Conservation (phyloP, 2,113 vertebrate genomes). For the Anoura caudifer region DNA sequence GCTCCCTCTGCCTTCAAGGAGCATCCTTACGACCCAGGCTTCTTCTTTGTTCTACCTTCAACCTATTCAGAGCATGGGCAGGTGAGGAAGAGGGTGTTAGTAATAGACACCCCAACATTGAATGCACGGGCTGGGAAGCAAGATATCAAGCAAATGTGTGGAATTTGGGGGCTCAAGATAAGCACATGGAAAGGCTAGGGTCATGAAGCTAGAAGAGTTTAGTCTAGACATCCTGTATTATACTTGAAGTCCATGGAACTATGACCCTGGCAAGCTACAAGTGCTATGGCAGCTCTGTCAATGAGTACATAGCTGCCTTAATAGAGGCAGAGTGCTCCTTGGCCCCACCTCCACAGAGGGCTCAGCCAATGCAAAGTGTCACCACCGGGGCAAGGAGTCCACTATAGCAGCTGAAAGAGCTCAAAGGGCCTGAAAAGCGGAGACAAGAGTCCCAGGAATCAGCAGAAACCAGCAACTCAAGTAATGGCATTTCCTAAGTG, state of each 20-base stretch:
- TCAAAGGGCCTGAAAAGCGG: neutral
- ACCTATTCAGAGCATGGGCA: neutral
- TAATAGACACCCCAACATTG: neutral
- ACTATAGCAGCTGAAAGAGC: neutral
- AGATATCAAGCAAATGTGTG: neutral
- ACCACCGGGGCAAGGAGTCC: neutral
- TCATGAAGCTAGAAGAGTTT: neutral
- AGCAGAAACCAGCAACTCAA: neutral
- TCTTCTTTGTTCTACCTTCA: neutral
- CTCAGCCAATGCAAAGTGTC: neutral
- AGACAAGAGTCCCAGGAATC: neutral
- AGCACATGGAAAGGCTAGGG: neutral
- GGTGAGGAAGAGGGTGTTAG: neutral
- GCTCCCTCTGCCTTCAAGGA: neutral
- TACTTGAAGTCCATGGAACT: accelerated
- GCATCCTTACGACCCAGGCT: neutral
- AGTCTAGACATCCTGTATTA: neutral
- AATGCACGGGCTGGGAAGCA: neutral
- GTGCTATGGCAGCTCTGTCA: neutral
- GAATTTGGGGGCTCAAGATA: neutral
- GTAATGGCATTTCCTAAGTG: neutral
- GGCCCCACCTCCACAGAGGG: neutral
- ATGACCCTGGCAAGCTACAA: neutral
- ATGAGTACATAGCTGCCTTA: neutral
- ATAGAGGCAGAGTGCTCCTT: neutral